Conservation (phyloP, 2,888 invertebrate species). For the Acholoe squamosa region DNA sequence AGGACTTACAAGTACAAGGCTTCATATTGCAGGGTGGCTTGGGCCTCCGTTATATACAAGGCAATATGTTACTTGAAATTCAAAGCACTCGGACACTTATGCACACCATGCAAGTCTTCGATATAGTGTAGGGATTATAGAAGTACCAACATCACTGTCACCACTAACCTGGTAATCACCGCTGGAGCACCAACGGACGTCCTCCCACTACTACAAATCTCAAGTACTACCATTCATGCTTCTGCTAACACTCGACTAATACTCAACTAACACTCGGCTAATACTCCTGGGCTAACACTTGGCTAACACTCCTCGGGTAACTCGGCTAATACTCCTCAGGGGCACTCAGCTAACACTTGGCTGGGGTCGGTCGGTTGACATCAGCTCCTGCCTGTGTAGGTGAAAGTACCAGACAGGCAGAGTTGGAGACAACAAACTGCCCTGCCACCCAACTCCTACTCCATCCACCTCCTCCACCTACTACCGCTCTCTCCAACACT, state of each 20-base stretch:
- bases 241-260: too few relatives aligned
- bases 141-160: not conserved
- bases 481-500: not conserved
- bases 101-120: too few relatives aligned
- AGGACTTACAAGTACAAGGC: too few relatives aligned
- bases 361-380: conserved; percentile 60
- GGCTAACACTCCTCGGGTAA: too few relatives aligned
- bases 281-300: too few relatives aligned
- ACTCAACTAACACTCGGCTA: too few relatives aligned
- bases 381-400: conserved; percentile 63
- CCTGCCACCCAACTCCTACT: not conserved
- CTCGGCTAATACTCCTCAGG: too few relatives aligned
- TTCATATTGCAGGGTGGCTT: too few relatives aligned
- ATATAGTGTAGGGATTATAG: too few relatives aligned
- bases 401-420: conserved; percentile 33
- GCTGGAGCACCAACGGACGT: not conserved
- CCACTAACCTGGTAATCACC: not conserved
- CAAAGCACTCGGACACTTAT: too few relatives aligned
- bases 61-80: too few relatives aligned
- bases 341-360: not conserved
- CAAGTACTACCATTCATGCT: not conserved
- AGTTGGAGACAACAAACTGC: conserved; percentile 61
- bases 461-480: not conserved
- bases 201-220: not conserved
- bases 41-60: too few relatives aligned